Base-by-base conservation (phyloP, 2,113 vertebrate species). In the Gymnorhina tibicen region DNA sequence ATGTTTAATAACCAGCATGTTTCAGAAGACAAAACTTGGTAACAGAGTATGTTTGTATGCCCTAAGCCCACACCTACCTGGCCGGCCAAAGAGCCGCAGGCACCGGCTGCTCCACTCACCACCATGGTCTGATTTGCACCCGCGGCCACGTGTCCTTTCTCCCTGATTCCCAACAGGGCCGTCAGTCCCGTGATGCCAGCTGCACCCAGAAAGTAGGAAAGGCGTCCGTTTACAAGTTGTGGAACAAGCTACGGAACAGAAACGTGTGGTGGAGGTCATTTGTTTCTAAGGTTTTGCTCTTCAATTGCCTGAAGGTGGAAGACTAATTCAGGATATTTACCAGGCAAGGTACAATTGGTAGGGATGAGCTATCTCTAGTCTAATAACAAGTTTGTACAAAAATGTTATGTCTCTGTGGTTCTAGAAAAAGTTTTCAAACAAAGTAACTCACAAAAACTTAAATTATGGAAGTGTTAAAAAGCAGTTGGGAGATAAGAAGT, bases 21-120 rank as follows among this genome's bases (percentile, higher is more conserved):
- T 74, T 72, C 75, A 79, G 76, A 88, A 90, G n/a, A 52, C 30
- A 73, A 17, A 60, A 32, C 52, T 5, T 46, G 67, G 30, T 60
- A 58, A 33, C 7, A 66, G 27, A 33, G 20, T 4, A 32, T 6
- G 24, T 44, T 55, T 46, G 21, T 9, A n/a, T 8, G 17, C 35
- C 55, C 62, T 13, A 30, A 52, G 52, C 23, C 42, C 27, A 32
- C 85, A 47, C 85, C 95, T 93, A 99, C 99, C 99, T 99, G 99
- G 49, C 99, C 99, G 4, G 99, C 99, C 85, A 99, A 84, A 53
- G 99, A 99, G 63, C 99, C 99, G 39, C 99, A 99, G 56, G 99
- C 99, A 15, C 99, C 99, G 4, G 99, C 99, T 13, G 99, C 99
- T 4, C 99, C 99, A 15, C 99, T 99, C 91, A 99, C 97, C 92